Percentiles rank a stretch among this genome's conserved stretches.
Conservation (phyloP, 2,113 vertebrate species). For the Pyrgilauda ruficollis region DNA sequence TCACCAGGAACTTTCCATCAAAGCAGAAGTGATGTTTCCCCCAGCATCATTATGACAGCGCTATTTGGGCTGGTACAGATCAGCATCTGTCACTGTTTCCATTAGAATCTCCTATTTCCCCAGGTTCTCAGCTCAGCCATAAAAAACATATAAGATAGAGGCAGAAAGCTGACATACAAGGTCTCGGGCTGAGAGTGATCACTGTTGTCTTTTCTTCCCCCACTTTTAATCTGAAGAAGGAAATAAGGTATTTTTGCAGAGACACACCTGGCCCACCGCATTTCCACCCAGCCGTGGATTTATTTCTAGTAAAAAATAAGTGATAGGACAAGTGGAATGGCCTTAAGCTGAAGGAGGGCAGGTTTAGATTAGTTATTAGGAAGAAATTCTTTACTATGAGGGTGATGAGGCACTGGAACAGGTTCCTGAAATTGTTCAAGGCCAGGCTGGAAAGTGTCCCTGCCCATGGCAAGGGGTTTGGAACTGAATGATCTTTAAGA, state of each 20-base stretch:
- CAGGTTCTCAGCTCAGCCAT: slow-evolving; percentile 7
- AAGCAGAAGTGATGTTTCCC: background rate
- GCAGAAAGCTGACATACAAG: background rate
- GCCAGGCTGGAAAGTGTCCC: background rate
- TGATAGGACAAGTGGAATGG: background rate
- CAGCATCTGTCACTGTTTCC: slow-evolving; percentile 44
- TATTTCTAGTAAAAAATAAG: background rate
- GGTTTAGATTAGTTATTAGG: background rate
- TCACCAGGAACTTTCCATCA: slow-evolving; percentile 27
- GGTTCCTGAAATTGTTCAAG: background rate
- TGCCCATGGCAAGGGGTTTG: background rate
- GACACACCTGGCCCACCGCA: background rate
- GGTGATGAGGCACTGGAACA: background rate
- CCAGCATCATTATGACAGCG: background rate
- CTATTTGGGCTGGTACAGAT: slow-evolving; percentile 29
- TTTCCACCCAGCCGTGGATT: background rate
- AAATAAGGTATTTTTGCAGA: background rate
- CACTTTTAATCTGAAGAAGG: background rate
- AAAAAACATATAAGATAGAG: slow-evolving; percentile 26
- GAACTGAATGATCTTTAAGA: background rate
- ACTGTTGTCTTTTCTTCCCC: background rate
- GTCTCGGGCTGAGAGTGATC: background rate
- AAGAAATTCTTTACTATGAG: background rate
- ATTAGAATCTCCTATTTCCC: slow-evolving; percentile 45
- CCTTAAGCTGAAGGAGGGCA: background rate